Conservation (phyloP, 2,113 vertebrate genomes). For the Solenodon paradoxus region DNA sequence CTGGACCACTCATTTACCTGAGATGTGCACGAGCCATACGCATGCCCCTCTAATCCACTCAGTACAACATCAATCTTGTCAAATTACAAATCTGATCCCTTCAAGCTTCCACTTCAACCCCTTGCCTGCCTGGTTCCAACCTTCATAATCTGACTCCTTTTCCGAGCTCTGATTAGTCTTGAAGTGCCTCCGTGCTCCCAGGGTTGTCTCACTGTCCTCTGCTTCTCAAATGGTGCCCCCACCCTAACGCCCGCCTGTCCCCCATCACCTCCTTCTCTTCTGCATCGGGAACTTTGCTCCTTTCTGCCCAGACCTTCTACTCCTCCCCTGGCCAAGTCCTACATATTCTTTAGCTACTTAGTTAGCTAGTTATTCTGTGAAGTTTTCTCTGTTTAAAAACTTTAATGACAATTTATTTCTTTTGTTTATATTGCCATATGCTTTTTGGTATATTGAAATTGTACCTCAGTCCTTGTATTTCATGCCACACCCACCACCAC, state of each 20-base stretch:
- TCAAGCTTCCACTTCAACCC: not conserved
- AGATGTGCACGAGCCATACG: not conserved
- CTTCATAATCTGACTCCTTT: not conserved
- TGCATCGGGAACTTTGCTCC: not conserved
- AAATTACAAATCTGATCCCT: not conserved
- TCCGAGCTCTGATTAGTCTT: not conserved
- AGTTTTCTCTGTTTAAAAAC: too few relatives aligned
- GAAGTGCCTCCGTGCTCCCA: not conserved
- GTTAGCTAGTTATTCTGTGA: too few relatives aligned
- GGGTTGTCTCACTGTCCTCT: not conserved
- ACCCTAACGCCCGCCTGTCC: too few relatives aligned
- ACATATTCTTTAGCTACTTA: too few relatives aligned
- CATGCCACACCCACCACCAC: too few relatives aligned
- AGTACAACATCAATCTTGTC: not conserved
- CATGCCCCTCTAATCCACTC: not conserved
- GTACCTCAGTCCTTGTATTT: too few relatives aligned
- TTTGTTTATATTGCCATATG: too few relatives aligned
- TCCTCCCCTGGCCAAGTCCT: too few relatives aligned
- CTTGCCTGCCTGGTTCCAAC: not conserved
- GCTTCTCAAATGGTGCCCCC: not conserved
- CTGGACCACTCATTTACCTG: not conserved
- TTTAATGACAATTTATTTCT: too few relatives aligned
- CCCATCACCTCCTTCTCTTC: rapidly evolving
- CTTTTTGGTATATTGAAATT: too few relatives aligned
- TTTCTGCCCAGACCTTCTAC: not conserved